Evolutionary conservation across 53 echinoderm and acorn worm genomes (phyloP).

Genomic region (Apostichopus leukothele): DNA sequence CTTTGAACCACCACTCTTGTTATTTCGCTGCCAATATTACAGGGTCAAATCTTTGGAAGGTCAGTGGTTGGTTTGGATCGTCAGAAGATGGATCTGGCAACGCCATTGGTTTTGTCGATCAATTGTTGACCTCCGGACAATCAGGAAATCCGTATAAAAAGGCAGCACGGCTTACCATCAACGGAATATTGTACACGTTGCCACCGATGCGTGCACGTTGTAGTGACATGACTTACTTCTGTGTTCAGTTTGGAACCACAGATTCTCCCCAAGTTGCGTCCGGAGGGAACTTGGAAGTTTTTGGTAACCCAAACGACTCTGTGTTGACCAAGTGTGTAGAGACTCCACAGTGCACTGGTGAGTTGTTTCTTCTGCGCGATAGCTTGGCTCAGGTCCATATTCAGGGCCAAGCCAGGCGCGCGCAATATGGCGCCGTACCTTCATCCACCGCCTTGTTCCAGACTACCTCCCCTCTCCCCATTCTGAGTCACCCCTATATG

Average conservation of each 20-base stretch:
- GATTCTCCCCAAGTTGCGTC: neutral
- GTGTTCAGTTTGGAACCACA: slow-evolving; percentile 1
- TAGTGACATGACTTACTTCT: slow-evolving; percentile 3
- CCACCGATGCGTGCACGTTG: neutral
- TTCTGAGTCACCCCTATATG: too few relatives aligned
- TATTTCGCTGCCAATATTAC: neutral
- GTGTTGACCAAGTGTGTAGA: slow-evolving; percentile 9
- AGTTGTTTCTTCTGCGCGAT: neutral
- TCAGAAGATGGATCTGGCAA: neutral
- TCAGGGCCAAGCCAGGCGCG: too few relatives aligned
- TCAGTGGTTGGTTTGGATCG: slow-evolving; percentile 36
- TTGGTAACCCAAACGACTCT: slow-evolving; percentile 14
- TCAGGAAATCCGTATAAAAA: slow-evolving; percentile 6
- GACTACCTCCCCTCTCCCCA: too few relatives aligned
- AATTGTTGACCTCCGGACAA: neutral
- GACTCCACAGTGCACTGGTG: neutral
- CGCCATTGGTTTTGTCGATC: neutral
- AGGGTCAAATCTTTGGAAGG: slow-evolving; percentile 24
- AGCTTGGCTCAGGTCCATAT: too few relatives aligned
- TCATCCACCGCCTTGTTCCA: too few relatives aligned
- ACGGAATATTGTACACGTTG: neutral
- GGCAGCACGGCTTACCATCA: slow-evolving; percentile 11
- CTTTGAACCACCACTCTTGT: too few relatives aligned
- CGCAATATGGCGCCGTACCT: too few relatives aligned
- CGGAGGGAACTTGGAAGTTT: neutral